Evolutionary conservation across 2,113 vertebrate species (phyloP), one percentile per base, ranked within the genome.

Genomic region (Nycticryphes semicollaris): DNA sequence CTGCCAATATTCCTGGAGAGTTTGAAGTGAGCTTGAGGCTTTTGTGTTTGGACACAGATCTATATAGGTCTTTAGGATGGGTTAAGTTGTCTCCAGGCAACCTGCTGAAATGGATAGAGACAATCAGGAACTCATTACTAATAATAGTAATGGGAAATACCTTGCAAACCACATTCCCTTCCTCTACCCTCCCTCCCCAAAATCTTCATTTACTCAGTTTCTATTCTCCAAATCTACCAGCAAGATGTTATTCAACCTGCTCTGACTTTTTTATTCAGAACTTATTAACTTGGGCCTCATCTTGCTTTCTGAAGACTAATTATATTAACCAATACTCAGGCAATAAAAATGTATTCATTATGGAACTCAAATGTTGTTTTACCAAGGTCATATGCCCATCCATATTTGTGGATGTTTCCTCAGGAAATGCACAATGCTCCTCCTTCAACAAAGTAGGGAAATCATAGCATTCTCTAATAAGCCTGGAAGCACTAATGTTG

Each of bases 1-100:
- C 73, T 93, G 93, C 93, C 96, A 97, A 51, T 90, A 47, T 48
- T 96, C 87, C 84, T 93, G 60, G 77, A 92, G 76, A 81, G 56
- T 39, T 64, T 1, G 8, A 84, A 93, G 60, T 47, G 48, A 87
- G 73, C 60, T 81, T 84, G 56, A 84, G 43, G 73, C 7, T 87
- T 94, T 84, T 81, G 22, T 75, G n/a, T 81, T 94, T 91, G 84
- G 64, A 87, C 66, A 87, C 3, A 81, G 30, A 63, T 54, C 0
- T 18, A 41, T 22, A 74, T 9, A 74, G 22, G 23, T 84, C 64
- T 89, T 90, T 22, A 78, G 30, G 12, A 68, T 1, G 3, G 5
- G n/a, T 77, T 45, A 72, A 63, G 14, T 48, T 95, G 14, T 89
- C 60, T 84, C 43, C 56, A 81, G 51, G 54, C 22, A 86, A 78